Percentiles rank a stretch among this genome's conserved stretches.
Evolutionary conservation across 2,888 invertebrate genomes (phyloP).

Genomic region (Trichacis sp.): DNA sequence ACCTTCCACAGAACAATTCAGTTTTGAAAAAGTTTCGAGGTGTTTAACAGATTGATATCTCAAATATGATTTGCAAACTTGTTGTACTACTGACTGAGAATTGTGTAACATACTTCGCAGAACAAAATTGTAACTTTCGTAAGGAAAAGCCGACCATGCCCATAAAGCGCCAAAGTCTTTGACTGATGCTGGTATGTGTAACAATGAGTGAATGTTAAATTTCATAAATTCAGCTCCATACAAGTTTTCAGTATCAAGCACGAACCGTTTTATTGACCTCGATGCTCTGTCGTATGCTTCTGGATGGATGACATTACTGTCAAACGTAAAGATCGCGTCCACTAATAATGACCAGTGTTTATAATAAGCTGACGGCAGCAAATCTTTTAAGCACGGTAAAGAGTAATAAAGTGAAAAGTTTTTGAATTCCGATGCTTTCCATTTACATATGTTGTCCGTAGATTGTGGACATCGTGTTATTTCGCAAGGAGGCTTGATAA

Average conservation of each 20-base stretch:
- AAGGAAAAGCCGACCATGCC: slow-evolving; percentile 19
- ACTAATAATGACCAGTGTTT: slow-evolving; percentile 16
- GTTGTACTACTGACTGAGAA: no score
- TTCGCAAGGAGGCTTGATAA: slow-evolving; percentile 15
- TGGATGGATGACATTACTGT: slow-evolving; percentile 5
- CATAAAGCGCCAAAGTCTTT: slow-evolving; percentile 14
- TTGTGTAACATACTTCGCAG: neutral
- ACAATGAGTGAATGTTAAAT: slow-evolving; percentile 17
- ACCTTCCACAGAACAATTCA: no score
- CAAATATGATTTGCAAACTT: no score
- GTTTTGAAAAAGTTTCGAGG: no score
- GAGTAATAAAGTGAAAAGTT: slow-evolving; percentile 16
- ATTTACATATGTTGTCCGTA: neutral
- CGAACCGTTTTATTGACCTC: slow-evolving; percentile 4
- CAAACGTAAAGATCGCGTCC: slow-evolving; percentile 2
- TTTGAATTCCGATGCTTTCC: slow-evolving; percentile 21
- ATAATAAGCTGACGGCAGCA: neutral
- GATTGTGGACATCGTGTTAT: slow-evolving; percentile 13
- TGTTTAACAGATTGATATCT: no score
- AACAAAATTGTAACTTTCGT: no score
- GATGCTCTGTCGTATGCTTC: neutral
- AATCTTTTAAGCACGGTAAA: slow-evolving; percentile 5
- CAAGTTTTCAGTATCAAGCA: neutral
- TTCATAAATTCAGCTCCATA: slow-evolving; percentile 19
- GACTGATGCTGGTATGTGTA: slow-evolving; percentile 13